Percentiles rank a stretch among this genome's conserved stretches.
Conservation (phyloP, 2,113 vertebrate species). For the Rafetus swinhoei region DNA sequence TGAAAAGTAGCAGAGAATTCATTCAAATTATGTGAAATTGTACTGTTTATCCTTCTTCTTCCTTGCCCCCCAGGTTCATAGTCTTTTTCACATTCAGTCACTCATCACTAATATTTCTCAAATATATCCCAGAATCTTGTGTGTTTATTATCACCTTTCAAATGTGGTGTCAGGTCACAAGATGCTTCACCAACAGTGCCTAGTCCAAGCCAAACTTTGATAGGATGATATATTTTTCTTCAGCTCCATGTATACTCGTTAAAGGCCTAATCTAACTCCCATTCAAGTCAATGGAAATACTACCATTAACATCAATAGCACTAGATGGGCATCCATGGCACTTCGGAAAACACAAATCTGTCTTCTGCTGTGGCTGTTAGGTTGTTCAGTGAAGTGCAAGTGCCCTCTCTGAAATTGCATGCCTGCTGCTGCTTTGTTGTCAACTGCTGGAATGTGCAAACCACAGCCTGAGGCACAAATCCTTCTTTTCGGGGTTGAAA, state of each 20-base stretch:
- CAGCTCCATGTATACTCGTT: fast-evolving
- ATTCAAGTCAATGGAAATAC: not conserved
- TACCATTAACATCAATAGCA: not conserved
- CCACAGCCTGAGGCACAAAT: fast-evolving
- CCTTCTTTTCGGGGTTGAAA: not conserved
- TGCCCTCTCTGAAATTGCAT: not conserved
- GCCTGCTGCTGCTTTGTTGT: not conserved
- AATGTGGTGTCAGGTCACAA: fast-evolving
- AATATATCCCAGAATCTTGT: not conserved
- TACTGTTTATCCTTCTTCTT: not conserved
- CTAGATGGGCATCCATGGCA: not conserved
- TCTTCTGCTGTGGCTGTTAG: not conserved
- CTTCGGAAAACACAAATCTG: not conserved
- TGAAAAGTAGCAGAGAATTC: not conserved
- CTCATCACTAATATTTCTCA: not conserved
- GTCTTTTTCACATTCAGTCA: not conserved
- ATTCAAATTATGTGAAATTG: not conserved
- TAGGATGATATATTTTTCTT: not conserved
- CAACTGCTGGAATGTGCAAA: not conserved
- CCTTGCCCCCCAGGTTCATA: not conserved
- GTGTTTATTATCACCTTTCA: not conserved
- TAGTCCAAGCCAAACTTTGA: not conserved
- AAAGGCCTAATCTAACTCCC: not conserved
- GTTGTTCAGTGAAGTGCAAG: not conserved
- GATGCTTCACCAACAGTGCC: not conserved